phyloP scores from a whole-genome alignment of 2,888 invertebrate species.

The Catocala sponsa region DNA sequence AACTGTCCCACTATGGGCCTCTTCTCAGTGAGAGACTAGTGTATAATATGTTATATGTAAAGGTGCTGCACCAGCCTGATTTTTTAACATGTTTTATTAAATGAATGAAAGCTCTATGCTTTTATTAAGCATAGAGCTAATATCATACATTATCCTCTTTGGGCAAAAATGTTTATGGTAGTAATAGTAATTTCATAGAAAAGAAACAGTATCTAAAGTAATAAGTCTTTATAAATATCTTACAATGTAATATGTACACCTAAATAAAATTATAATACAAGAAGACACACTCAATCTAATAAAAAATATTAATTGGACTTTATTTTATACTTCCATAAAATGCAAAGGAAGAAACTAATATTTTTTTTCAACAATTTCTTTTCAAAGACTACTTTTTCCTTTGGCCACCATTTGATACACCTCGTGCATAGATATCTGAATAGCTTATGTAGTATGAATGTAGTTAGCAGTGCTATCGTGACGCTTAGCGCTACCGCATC shows the following conservation, averaged over 20 bases:
- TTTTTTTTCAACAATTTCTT: slow-evolving; percentile 74
- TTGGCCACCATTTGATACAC: slow-evolving; percentile 80
- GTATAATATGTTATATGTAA: no score
- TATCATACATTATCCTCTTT: no score
- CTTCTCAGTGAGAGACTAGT: no score
- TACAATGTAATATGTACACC: slow-evolving; percentile 77
- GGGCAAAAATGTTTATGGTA: no score
- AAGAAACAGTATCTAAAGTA: background rate
- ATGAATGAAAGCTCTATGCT: no score
- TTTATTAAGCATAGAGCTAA: no score
- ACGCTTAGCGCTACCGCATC: slow-evolving; percentile 75
- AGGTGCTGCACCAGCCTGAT: no score
- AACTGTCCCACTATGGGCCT: no score
- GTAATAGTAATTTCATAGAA: background rate
- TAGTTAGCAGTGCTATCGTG: slow-evolving; percentile 63
- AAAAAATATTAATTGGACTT: slow-evolving; percentile 69
- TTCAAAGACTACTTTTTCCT: slow-evolving; percentile 72
- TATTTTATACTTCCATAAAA: slow-evolving; percentile 78
- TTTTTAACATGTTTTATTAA: no score
- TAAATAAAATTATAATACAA: slow-evolving; percentile 60
- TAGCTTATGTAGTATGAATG: slow-evolving; percentile 73
- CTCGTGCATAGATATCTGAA: slow-evolving; percentile 79
- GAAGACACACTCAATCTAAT: slow-evolving; percentile 46
- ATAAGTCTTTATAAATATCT: slow-evolving; percentile 69
- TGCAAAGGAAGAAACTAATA: slow-evolving; percentile 71